Base-by-base conservation (phyloP, 2,113 vertebrate genomes). In the Tamias sibiricus region DNA sequence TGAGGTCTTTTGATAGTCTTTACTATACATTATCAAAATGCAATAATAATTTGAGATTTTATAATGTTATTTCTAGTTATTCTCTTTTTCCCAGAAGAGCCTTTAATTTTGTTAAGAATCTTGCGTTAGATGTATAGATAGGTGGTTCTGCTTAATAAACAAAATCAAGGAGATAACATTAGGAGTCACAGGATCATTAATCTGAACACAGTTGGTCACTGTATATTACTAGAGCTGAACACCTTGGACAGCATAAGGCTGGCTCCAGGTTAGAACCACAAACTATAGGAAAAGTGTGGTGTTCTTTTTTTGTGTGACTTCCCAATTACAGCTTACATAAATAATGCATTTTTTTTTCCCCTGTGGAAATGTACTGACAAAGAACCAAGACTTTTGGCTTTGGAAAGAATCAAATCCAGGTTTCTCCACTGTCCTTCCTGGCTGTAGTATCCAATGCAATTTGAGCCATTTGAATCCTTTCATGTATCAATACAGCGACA, bases 21-120 rank as follows among this genome's bases (percentile, higher is more conserved):
- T 69, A 59, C 59, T 68, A 54, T 3, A 26, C 40, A 94, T 92
- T 80, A 49, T 79, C 42, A 90, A 84, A 97, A 84, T 37, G 20
- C 8, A 49, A 83, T 8, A 49, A 75, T 32, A 92, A 22, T 30
- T 66, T 95, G 77, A 87, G 44, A 96, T 80, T 44, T 42, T 76
- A 79, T 71, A 82, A 42, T 68, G 32, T 54, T 91, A 59, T 79
- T 40, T 83, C 49, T 88, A 82, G 35, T 54, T 49, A 75, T 4
- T 90, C 35, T 87, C 32, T 93, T 74, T 74, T 91, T n/a, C 26
- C 42, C 32, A 77, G 71, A 42, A 66, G 26, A 93, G 52, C 8
- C 68, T 94, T 77, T 54, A 81, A 64, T 92, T 92, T 93, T 91
- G 68, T 88, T 91, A 64, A 59, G 42, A 87, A 79, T 84, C 49